A percentile compares a stretch with the other conserved stretches of the same genome.
phyloP scores from a whole-genome alignment of 1,140 invertebrate species.

The Drosophila ogumai region DNA sequence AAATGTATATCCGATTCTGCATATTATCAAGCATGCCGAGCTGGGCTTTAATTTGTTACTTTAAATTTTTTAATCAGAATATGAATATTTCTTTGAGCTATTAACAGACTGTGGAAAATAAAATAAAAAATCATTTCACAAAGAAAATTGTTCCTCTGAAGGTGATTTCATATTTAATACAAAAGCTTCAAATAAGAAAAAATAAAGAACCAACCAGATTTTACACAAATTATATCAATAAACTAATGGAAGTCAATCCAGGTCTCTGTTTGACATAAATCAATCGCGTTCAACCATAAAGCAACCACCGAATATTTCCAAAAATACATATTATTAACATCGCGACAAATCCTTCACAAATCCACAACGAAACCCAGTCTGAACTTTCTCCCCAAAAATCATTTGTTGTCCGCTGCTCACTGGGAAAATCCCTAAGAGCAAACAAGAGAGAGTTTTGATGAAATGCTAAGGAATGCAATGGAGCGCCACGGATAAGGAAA shows the following conservation, averaged over 20 bases:
- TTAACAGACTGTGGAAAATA: too few species aligned
- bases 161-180: background rate
- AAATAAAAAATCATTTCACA: too few species aligned
- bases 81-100: background rate
- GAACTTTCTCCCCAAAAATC: slow-evolving; percentile 7
- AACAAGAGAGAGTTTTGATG: slow-evolving; percentile 19
- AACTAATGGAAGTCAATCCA: background rate
- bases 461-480: slow-evolving; percentile 30
- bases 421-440: slow-evolving; percentile 5
- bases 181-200: background rate
- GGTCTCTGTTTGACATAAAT: background rate
- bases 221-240: background rate
- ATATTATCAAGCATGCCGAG: background rate
- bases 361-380: slow-evolving; percentile 6
- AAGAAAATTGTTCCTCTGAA: background rate
- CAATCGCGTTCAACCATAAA: slow-evolving; percentile 1
- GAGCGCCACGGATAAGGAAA: slow-evolving; percentile 47
- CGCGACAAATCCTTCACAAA: slow-evolving; percentile 23
- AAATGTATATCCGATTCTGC: slow-evolving; percentile 4
- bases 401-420: slow-evolving; percentile 19
- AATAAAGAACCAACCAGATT: background rate
- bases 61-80: background rate
- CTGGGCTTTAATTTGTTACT: slow-evolving; percentile 7
- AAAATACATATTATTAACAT: slow-evolving; percentile 11
- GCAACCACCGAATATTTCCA: background rate